Conservation (phyloP, 2,888 invertebrate species). For the Crossocerus cetratus region DNA sequence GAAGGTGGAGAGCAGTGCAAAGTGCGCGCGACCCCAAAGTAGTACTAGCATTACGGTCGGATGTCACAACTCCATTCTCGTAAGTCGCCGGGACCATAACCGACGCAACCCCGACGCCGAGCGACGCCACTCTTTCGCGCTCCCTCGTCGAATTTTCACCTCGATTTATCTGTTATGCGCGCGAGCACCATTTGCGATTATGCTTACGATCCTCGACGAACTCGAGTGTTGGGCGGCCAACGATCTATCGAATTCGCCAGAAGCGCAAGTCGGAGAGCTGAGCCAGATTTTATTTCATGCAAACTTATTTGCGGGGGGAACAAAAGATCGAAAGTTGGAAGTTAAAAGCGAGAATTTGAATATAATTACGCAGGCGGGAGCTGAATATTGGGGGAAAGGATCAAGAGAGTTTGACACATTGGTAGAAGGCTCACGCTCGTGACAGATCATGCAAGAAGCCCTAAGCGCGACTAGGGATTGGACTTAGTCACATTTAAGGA, state of each 20-base stretch:
- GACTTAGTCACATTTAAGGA: slow-evolving; percentile 47
- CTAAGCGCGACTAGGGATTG: slow-evolving; percentile 33
- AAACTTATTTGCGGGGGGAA: too few species aligned
- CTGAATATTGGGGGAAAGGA: background rate
- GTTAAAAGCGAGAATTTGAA: too few species aligned
- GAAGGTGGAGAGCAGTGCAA: background rate
- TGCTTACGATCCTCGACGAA: too few species aligned
- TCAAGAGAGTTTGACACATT: background rate
- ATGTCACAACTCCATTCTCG: slow-evolving; percentile 25
- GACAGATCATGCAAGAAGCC: slow-evolving; percentile 28
- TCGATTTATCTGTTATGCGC: slow-evolving; percentile 43
- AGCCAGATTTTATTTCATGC: too few species aligned
- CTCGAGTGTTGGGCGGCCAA: too few species aligned
- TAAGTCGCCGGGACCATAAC: slow-evolving; percentile 42
- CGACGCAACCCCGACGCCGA: slow-evolving; percentile 33
- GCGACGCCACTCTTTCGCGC: slow-evolving; percentile 40
- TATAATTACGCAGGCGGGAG: too few species aligned
- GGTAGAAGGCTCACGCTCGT: background rate
- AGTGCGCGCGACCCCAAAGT: background rate
- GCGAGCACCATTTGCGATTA: too few species aligned
- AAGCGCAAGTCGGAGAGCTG: too few species aligned
- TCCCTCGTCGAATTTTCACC: slow-evolving; percentile 45
- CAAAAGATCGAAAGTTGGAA: too few species aligned
- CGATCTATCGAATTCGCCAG: too few species aligned
- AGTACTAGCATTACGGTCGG: slow-evolving; percentile 17